Conservation (phyloP, 2,888 invertebrate genomes). For the Acutogordius australiensis region DNA sequence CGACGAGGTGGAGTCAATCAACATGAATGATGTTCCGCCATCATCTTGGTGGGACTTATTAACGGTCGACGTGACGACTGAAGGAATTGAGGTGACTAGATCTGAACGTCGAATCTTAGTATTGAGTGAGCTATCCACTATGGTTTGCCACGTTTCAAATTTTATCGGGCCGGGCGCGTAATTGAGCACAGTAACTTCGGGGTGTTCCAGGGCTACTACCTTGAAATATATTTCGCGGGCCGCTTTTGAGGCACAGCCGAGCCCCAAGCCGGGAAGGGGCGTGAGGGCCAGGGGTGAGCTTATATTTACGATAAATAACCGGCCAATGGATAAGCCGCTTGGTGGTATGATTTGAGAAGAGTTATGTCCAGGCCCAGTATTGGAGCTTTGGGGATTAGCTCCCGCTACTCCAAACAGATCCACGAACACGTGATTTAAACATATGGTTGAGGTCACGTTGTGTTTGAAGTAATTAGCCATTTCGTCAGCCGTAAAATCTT, state of each 20-base stretch:
- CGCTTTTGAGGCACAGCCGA: background rate
- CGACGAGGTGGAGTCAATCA: background rate
- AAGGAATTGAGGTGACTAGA: background rate
- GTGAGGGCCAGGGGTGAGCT: background rate
- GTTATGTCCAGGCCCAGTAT: background rate
- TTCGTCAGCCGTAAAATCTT: slow-evolving; percentile 7
- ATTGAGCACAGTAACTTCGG: background rate
- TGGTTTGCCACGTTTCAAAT: slow-evolving; percentile 2
- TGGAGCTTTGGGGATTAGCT: background rate
- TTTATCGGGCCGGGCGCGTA: background rate
- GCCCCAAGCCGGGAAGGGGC: background rate
- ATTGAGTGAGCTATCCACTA: background rate
- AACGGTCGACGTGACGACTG: too few relatives aligned
- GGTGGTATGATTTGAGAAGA: too few relatives aligned
- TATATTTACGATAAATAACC: background rate
- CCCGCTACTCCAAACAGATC: background rate
- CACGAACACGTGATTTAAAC: background rate
- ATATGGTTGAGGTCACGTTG: slow-evolving; percentile 2
- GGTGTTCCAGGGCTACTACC: background rate
- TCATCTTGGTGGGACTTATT: background rate
- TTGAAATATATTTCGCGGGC: background rate
- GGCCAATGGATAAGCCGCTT: background rate
- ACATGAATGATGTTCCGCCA: background rate
- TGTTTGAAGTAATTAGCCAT: background rate
- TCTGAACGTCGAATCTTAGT: background rate